Evolutionary conservation across 2,888 invertebrate genomes (phyloP).

Genomic region (Prenolepis imparis): DNA sequence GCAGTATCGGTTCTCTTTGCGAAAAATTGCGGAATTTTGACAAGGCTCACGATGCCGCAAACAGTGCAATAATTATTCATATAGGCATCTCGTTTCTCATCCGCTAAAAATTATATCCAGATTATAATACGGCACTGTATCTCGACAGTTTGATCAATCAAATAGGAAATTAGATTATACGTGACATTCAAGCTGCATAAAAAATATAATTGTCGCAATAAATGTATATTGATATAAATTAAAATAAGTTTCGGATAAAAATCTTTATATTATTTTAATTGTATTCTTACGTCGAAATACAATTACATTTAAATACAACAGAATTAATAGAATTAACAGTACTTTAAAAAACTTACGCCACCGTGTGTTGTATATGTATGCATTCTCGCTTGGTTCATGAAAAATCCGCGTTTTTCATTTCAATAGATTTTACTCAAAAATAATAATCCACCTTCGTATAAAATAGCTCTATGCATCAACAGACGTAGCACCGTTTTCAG

Average conservation of each 20-base stretch:
- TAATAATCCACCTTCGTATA: constrained; percentile 2
- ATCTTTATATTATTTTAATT: neutral
- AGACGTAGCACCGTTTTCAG: constrained; percentile 48
- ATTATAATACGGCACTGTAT: neutral
- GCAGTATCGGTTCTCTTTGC: neutral
- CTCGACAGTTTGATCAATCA: neutral
- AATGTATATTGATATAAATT: neutral
- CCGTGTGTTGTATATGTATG: constrained; percentile 20
- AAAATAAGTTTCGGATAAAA: neutral
- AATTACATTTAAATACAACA: too few species aligned
- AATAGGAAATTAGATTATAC: neutral
- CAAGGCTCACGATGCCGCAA: constrained; percentile 42
- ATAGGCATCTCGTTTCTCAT: neutral
- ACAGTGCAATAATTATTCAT: constrained; percentile 38
- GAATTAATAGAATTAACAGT: too few species aligned
- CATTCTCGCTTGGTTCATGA: neutral
- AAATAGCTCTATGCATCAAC: constrained; percentile 23
- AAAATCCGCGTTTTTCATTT: neutral
- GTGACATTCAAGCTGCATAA: neutral
- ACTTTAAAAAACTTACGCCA: constrained; percentile 31
- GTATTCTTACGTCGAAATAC: neutral
- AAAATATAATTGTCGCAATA: neutral
- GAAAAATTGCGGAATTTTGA: constrained; percentile 5
- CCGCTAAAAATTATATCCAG: neutral
- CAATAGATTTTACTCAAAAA: neutral